A percentile compares a stretch with the other conserved stretches of the same genome.
These are phyloP conservation scores for Eurystomus glaucurus DNA, from an alignment of 2,797 vertebrate genomes.

Conservation along the genomic window DNA sequence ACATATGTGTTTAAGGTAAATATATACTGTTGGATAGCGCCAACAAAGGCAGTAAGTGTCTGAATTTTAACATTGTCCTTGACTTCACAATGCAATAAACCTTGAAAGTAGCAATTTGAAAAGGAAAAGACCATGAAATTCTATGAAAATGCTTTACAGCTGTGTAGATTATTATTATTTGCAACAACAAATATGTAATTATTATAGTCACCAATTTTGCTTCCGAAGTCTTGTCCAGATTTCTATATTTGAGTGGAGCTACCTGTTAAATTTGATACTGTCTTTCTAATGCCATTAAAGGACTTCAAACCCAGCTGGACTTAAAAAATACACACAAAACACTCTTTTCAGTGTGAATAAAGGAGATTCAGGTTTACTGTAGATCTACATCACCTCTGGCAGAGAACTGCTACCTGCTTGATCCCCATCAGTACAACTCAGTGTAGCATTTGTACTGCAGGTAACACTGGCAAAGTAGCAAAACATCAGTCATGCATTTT, in stretches of 20 bases:
- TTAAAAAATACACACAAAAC: background rate
- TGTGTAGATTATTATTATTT: background rate
- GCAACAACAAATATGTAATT: background rate
- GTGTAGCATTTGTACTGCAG: background rate
- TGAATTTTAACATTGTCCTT: background rate
- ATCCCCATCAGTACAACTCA: background rate
- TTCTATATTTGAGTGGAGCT: background rate
- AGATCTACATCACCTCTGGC: background rate
- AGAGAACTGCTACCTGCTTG: background rate
- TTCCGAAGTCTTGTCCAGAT: background rate
- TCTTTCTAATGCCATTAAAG: background rate
- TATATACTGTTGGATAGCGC: background rate
- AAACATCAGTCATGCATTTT: background rate
- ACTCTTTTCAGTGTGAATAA: background rate
- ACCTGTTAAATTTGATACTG: background rate
- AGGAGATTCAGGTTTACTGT: background rate
- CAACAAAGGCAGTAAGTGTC: background rate
- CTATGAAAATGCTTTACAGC: background rate
- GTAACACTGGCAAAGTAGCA: background rate
- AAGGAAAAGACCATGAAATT: background rate
- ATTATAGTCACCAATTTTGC: background rate
- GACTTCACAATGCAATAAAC: background rate
- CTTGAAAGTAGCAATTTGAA: background rate
- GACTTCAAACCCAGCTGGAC: rapidly evolving
- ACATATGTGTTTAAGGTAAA: background rate